Base-by-base conservation (phyloP, 2,113 vertebrate genomes). In the Dipodomys spectabilis region DNA sequence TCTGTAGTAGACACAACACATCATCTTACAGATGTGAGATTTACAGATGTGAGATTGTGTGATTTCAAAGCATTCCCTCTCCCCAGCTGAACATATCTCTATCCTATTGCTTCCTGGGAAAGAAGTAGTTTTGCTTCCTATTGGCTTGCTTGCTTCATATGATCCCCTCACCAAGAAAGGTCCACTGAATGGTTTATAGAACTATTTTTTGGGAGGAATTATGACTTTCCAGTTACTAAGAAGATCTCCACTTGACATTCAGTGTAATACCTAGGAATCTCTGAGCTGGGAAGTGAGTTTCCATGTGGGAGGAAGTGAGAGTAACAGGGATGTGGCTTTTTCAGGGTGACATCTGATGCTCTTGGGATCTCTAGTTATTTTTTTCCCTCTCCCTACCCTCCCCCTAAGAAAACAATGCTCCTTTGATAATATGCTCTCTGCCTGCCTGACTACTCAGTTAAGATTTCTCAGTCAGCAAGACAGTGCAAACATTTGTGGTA, bases 391-490 rank as follows among this genome's bases (percentile, higher is more conserved):
- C 0, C 30, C n/a, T 44, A 1, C 27, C 77, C 82, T 80, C 82
- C 60, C 23, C 62, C 90, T 53, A 23, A 91, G 84, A 80, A 97
- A 89, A 97, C 96, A 97, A 91, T 95, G 84, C 77, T 79, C 90
- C 67, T 96, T 97, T 97, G 93, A 96, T 95, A 80, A 89, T 94
- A 90, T 96, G 88, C 82, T 86, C 62, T 95, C 91, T 95, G 96
- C 75, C 83, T 92, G 91, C 82, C 95, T 94, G 87, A 90, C 88
- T 92, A 71, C 82, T 95, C 88, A 93, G 95, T 94, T 86, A 91
- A 95, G 88, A 57, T 92, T 95, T 92, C 49, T 93, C 77, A 89
- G 92, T 86, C 93, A 72, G 28, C 60, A 74, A 78, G 91, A 83
- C 77, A 78, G 67, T 87, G 32, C 60, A 85, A 68, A 93, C 80